A percentile compares a stretch with the other conserved stretches of the same genome.
These are phyloP conservation scores for Acyrthosiphon pisum DNA, from an alignment of 1,140 invertebrate species.

Conservation along the genomic window DNA sequence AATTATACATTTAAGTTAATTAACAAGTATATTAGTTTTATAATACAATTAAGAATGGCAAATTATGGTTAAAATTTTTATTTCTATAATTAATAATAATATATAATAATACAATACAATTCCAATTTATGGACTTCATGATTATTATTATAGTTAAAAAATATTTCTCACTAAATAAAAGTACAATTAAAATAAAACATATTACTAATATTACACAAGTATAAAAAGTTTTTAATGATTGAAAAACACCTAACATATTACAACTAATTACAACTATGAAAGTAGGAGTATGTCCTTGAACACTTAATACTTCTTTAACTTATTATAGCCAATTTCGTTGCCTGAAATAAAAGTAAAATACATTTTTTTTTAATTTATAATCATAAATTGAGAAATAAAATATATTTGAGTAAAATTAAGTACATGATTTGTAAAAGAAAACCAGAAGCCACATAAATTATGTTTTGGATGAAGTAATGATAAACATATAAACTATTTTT, in stretches of 20 bases:
- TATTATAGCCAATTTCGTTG: constrained; percentile 55
- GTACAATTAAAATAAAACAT: constrained; percentile 26
- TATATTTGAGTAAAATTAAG: not conserved
- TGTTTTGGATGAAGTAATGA: not conserved
- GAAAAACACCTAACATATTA: constrained; percentile 22
- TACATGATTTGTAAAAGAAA: not conserved
- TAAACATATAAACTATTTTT: not conserved
- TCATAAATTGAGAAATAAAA: not conserved
- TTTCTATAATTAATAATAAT: not conserved
- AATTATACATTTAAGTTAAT: not conserved
- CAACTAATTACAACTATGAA: not conserved
- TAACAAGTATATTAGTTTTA: not conserved
- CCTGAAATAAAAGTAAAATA: constrained; percentile 28
- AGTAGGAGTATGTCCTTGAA: not conserved
- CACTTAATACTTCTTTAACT: constrained; percentile 22
- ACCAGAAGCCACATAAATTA: not conserved
- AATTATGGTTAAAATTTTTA: not conserved
- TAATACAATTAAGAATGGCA: not conserved
- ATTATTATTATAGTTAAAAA: not conserved
- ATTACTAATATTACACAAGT: not conserved
- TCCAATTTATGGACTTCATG: not conserved
- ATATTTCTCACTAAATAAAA: constrained; percentile 35
- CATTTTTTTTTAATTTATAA: not conserved
- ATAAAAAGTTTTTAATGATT: not conserved
- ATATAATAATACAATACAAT: not conserved